Base-by-base conservation (phyloP, 2,113 vertebrate species). In the Heliornis fulica region DNA sequence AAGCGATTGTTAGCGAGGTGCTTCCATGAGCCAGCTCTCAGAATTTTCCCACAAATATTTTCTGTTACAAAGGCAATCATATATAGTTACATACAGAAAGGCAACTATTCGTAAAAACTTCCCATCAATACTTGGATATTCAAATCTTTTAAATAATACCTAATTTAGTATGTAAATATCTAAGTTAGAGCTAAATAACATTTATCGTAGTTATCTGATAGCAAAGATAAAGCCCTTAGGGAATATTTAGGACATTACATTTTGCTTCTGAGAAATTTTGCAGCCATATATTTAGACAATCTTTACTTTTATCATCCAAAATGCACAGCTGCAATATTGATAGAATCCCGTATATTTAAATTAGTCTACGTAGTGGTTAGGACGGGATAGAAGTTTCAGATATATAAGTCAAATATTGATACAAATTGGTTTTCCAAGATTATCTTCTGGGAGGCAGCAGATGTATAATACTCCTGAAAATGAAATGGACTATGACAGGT, bases 401-500 rank as follows among this genome's bases (percentile, higher is more conserved):
- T 51, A 56, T 31, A 3, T 72, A 81, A 84, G 64, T 81, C 70
- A 72, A 90, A 75, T 75, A 71, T 89, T 88, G 68, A 76, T 60
- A 94, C 41, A 81, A 95, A 80, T 38, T 79, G 31, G 40, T 64
- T 87, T 78, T 80, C 41, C 5, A 48, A 88, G 23, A 82, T 45
- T 77, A 79, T 82, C 48, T 89, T 96, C 87, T 45, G 65, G 57
- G 83, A 96, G 40, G 56, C 25, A 70, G 84, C 65, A 96, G 90
- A 76, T 80, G 79, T 38, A 77, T 70, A 78, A 89, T 12, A 63
- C 72, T 83, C 66, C 63, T 53, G 83, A 66, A 94, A 83, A 93
- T 20, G 25, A 95, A 97, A 96, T 91, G 41, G 80, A 79, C 87
- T 93, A 59, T 96, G 95, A 94, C 95, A 97, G 82, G 59, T 94